Evolutionary conservation across 1,140 invertebrate species (phyloP).

Genomic region (Luehdorfia chinensis): DNA sequence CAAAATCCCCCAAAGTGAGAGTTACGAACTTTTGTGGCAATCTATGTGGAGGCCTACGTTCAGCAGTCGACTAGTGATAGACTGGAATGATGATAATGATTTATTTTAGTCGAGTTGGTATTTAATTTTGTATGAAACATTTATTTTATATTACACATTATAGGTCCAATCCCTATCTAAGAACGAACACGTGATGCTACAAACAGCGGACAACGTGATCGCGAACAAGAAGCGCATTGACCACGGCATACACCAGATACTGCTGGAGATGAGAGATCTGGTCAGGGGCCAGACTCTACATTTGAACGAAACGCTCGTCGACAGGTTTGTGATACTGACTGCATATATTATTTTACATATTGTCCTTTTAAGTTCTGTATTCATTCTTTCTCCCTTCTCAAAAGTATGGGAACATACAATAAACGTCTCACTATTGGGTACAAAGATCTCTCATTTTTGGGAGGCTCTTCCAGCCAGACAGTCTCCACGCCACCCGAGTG

Average conservation of each 20-base stretch:
- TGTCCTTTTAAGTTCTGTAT: no score
- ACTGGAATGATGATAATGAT: neutral
- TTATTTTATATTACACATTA: neutral
- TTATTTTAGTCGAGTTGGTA: constrained; percentile 8
- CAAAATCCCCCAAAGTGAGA: no score
- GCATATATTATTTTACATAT: no score
- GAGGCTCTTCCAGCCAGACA: no score
- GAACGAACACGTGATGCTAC: constrained; percentile 87
- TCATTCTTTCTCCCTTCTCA: no score
- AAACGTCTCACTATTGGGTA: neutral
- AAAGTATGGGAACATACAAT: no score
- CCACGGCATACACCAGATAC: constrained; percentile 89
- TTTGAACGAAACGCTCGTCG: constrained; percentile 83
- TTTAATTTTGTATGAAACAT: no score
- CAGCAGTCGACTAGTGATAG: no score
- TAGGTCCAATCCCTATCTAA: constrained; percentile 79
- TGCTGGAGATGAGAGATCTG: constrained; percentile 86
- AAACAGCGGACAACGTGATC: constrained; percentile 90
- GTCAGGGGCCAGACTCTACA: constrained; percentile 82
- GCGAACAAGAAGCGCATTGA: constrained; percentile 91
- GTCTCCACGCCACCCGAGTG: no score
- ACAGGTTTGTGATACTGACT: constrained; percentile 52
- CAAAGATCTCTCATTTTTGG: no score
- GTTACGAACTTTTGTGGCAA: no score
- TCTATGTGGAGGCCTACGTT: no score